Percentiles rank a stretch among this genome's conserved stretches.
phyloP scores from a whole-genome alignment of 2,888 invertebrate genomes.

The Imbricaverruca yamaguchii region DNA sequence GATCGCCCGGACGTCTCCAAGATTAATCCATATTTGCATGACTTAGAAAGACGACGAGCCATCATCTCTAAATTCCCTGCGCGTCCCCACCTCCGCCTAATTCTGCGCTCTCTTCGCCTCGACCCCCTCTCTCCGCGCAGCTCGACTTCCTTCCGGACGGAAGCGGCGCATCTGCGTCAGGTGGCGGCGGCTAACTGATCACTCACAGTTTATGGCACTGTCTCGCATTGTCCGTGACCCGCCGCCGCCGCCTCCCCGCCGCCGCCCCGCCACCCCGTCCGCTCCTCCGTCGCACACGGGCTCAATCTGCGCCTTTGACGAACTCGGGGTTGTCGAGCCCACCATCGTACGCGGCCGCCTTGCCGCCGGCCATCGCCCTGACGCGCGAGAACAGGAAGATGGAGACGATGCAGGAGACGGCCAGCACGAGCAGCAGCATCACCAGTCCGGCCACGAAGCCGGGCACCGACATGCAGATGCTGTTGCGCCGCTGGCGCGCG shows the following conservation, averaged over 20 bases:
- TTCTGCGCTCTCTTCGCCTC: too few relatives aligned
- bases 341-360: slow-evolving; percentile 54
- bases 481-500: slow-evolving; percentile 61
- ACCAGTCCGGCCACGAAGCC: slow-evolving; percentile 87
- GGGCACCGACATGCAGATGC: slow-evolving; percentile 85
- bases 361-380: slow-evolving; percentile 78
- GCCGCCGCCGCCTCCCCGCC: not conserved
- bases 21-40: not conserved
- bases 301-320: slow-evolving; percentile 50
- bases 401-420: slow-evolving; percentile 82
- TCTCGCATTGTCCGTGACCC: not conserved
- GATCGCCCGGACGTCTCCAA: not conserved
- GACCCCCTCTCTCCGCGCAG: too few relatives aligned
- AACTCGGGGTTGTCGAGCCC: slow-evolving; percentile 67
- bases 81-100: too few relatives aligned
- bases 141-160: too few relatives aligned
- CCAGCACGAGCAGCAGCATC: slow-evolving; percentile 77
- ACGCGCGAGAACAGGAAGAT: slow-evolving; percentile 87
- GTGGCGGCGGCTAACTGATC: not conserved
- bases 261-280: too few relatives aligned
- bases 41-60: slow-evolving; percentile 19
- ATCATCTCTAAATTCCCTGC: too few relatives aligned
- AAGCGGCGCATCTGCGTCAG: too few relatives aligned
- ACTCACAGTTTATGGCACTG: not conserved
- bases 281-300: too few relatives aligned